Conservation (phyloP, 2,888 invertebrate genomes). For the Calephelis perditalis region DNA sequence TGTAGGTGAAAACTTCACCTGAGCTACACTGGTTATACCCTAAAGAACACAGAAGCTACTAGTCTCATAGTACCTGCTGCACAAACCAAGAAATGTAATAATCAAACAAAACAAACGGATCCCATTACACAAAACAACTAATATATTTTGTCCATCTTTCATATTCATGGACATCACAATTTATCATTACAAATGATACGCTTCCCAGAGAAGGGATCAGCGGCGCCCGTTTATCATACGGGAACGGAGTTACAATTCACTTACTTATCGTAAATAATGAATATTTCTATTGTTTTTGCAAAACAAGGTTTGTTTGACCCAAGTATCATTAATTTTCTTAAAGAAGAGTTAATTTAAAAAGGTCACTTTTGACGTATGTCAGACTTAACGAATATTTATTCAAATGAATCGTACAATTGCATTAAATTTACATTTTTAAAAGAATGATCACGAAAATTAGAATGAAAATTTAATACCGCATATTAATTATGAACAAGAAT, state of each 20-base stretch:
- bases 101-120: conserved; percentile 7
- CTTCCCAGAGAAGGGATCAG: conserved; percentile 40
- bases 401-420: too few relatives aligned
- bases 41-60: too few relatives aligned
- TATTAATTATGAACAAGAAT: too few relatives aligned
- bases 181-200: conserved; percentile 56
- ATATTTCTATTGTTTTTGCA: conserved; percentile 5
- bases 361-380: too few relatives aligned
- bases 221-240: conserved; percentile 18
- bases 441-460: too few relatives aligned
- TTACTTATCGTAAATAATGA: conserved; percentile 24
- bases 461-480: too few relatives aligned
- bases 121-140: conserved; percentile 5
- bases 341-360: neutral
- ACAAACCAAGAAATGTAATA: too few relatives aligned
- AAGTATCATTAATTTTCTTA: neutral
- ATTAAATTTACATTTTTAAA: too few relatives aligned
- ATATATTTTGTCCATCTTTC: conserved; percentile 17
- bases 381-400: too few relatives aligned
- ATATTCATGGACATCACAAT: conserved; percentile 42
- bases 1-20: too few relatives aligned
- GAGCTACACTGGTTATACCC: too few relatives aligned
- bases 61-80: too few relatives aligned
- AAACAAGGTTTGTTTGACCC: neutral
- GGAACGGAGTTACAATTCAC: conserved; percentile 25